Base-by-base conservation (phyloP, 2,113 vertebrate species). In the Gymnobelideus leadbeateri region DNA sequence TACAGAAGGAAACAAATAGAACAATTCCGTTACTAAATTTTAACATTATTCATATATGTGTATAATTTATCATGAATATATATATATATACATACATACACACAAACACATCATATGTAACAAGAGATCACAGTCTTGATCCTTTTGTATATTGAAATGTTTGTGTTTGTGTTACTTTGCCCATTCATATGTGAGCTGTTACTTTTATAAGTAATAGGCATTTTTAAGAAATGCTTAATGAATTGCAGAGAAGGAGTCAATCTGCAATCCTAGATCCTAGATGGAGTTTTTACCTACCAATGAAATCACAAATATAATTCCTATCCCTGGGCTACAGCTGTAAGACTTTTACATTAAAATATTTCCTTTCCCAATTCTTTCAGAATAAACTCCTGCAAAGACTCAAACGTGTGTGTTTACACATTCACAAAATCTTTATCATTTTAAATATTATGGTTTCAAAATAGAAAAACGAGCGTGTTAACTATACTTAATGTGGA, bases 401-500 rank as follows among this genome's bases (percentile, higher is more conserved):
- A 37, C 28, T 37, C 10, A 37, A 3, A 68, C 28, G 10, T 57
- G 26, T 37, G 57, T 37, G 2, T 49, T 28, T 4, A 31, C 5
- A 37, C 19, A 68, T 3, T 1, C 31, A 68, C 55, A 68, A 31
- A 68, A 68, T 68, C 28, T 68, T 37, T 68, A 68, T 31, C 28
- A 68, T 68, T 68, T 68, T 31, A 68, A 68, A 37, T 31, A 37
- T 68, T 31, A 1, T 37, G 90, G 31, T 93, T 96, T 94, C 51
- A 95, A 92, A 96, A 92, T 77, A 92, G 43, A 46, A 47, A 37
- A 52, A 68, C 37, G 31, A 68, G 57, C 26, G 3, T 68, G 31
- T 8, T 19, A 77, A 26, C 5, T 95, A 16, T 23, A 52, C n/a
- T 91, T 92, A 91, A 92, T 12, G 51, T 92, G 90, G 89, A 46